Evolutionary conservation across 2,888 invertebrate genomes (phyloP).

Genomic region (Noctua comes): DNA sequence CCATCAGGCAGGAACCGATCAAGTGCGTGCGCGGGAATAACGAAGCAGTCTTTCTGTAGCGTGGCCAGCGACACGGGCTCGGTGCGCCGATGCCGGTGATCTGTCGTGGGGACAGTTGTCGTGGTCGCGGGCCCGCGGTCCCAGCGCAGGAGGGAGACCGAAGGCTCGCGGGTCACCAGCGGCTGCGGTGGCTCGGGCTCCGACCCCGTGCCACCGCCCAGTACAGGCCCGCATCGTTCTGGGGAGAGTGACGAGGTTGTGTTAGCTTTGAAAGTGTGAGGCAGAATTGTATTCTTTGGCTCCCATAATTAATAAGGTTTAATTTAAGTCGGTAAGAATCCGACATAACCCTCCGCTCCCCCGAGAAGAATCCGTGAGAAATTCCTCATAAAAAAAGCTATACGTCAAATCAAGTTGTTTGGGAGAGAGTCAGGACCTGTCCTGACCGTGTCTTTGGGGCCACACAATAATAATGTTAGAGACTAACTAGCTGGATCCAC

Average conservation of each 20-base stretch:
- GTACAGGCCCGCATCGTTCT: conserved; percentile 94
- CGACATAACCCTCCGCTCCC: neutral
- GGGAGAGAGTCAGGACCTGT: neutral
- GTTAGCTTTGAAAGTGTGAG: conserved; percentile 22
- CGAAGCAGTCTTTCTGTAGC: conserved; percentile 97
- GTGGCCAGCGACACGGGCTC: conserved; percentile 95
- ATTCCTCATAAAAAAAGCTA: neutral
- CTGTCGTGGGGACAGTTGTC: conserved; percentile 80
- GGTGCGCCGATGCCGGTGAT: conserved; percentile 82
- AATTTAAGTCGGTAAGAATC: neutral
- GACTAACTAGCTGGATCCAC: neutral
- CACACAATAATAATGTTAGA: neutral
- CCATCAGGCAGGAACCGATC: conserved; percentile 97
- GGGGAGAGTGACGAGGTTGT: conserved; percentile 69
- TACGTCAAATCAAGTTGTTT: neutral
- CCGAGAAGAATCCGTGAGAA: neutral
- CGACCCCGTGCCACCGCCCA: conserved; percentile 91
- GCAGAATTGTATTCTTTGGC: neutral
- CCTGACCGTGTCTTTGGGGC: neutral
- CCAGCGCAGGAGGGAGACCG: conserved; percentile 91
- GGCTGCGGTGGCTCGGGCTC: conserved; percentile 93
- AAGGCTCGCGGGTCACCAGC: conserved; percentile 92
- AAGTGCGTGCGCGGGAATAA: conserved; percentile 97
- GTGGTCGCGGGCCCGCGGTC: conserved; percentile 83
- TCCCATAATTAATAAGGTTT: neutral